Base-by-base conservation (phyloP, 2,888 invertebrate species). In the Cephus nigrinus region DNA sequence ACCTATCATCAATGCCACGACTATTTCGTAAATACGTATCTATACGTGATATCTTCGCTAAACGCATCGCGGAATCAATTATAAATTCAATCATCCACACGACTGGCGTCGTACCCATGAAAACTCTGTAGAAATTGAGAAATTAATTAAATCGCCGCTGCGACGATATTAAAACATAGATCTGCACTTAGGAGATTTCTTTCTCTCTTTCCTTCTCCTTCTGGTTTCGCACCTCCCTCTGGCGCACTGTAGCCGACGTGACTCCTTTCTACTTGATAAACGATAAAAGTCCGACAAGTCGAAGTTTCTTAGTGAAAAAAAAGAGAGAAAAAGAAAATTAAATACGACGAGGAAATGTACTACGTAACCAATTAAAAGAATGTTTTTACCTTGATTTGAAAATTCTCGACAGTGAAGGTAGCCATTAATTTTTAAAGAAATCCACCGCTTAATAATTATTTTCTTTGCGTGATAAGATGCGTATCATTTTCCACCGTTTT, bases 61-160 rank as follows among this genome's bases (percentile, higher is more conserved):
- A 55, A 55, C 23, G 55, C 23, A 55, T 55, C 55, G 55, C 55
- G 9, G 55, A 23, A 55, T 55, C 55, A 55, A 55, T 55, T 55
- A 55, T 55, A 55, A 55, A 55, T 55, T 55, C 55, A 23, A 55
- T 55, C 55, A 55, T 55, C 55, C 55, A 23, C 55, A 15, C 55
- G 55, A 23, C 23, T 55, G 23, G 55, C 55, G 55, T 55, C 23
- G 23, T 55, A 55, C 55, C 55, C 55, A 55, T 55, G 55, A 55
- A 55, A 55, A 23, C 55, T 55, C 55, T 23, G 55, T 55, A 55
- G 55, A 75, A 81, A 80, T 79, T 83, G 80, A 86, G 83, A 84
- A 82, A 86, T 85, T 86, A 84, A 85, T 86, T 84, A 82, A 86
- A 84, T 79, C 79, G 76, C 78, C 78, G 81, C 80, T 81, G 82